Conservation (phyloP, 2,113 vertebrate species). For the Aramus guarauna region DNA sequence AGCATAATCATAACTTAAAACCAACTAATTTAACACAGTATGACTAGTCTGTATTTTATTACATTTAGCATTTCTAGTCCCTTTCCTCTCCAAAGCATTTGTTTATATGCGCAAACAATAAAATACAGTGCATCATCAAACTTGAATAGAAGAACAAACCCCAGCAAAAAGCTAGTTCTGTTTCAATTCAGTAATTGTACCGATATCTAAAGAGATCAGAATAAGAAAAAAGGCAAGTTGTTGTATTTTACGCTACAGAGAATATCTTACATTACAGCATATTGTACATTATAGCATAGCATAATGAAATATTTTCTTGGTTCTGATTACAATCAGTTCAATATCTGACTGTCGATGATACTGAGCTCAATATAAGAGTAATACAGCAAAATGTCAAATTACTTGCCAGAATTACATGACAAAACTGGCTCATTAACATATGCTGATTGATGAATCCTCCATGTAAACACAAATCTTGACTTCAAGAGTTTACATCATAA, state of each 20-base stretch:
- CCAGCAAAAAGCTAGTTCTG: neutral
- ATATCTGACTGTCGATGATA: slow-evolving; percentile 2
- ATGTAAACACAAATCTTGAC: slow-evolving; percentile 37
- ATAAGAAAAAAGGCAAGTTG: neutral
- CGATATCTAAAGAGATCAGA: neutral
- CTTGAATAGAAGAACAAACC: neutral
- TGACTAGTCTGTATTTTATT: neutral
- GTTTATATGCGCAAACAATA: neutral
- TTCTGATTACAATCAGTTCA: slow-evolving; percentile 28
- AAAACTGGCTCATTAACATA: slow-evolving; percentile 37
- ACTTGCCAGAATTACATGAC: slow-evolving; percentile 32
- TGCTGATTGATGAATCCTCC: slow-evolving; percentile 25
- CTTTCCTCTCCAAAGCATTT: neutral
- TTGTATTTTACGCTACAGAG: neutral
- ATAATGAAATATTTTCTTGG: slow-evolving; percentile 33
- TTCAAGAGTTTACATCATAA: slow-evolving; percentile 43
- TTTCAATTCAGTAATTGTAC: neutral
- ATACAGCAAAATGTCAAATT: slow-evolving; percentile 50
- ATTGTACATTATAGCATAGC: neutral
- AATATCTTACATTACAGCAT: neutral
- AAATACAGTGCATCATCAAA: neutral
- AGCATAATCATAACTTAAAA: neutral
- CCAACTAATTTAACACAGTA: neutral
- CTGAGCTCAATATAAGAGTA: slow-evolving; percentile 9
- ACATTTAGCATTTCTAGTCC: neutral